phyloP scores from a whole-genome alignment of 2,888 invertebrate genomes.

The Drosophila atroscutellata region DNA sequence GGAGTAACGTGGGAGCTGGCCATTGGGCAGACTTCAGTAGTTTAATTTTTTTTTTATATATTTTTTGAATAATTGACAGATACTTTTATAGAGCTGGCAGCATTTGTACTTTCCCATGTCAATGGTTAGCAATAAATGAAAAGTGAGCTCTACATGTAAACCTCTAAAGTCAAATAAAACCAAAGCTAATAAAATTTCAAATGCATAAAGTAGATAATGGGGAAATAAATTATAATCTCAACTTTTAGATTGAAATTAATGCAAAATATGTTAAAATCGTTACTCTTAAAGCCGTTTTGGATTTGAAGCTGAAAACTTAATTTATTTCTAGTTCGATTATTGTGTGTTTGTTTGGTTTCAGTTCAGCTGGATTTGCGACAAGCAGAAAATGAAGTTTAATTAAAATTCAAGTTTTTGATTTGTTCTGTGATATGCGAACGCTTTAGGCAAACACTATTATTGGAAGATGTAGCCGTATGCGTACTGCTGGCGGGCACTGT shows the following conservation, averaged over 20 bases:
- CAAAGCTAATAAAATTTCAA: not conserved
- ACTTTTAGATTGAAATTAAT: not conserved
- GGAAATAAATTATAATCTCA: not conserved
- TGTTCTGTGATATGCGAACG: constrained; percentile 8
- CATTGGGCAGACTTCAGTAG: constrained; percentile 30
- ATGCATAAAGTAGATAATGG: not conserved
- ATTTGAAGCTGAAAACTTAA: not conserved
- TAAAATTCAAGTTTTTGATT: constrained; percentile 27
- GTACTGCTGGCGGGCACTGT: constrained; percentile 47
- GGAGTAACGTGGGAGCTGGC: constrained; percentile 59
- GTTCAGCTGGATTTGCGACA: not conserved
- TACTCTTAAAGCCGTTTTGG: not conserved
- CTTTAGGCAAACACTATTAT: constrained; percentile 24
- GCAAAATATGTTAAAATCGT: not conserved
- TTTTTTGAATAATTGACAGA: constrained; percentile 35
- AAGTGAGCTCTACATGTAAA: constrained; percentile 34
- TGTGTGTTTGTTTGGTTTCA: not conserved
- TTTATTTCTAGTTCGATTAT: not conserved
- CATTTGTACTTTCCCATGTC: constrained; percentile 5
- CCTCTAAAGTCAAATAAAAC: not conserved
- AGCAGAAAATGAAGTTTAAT: not conserved
- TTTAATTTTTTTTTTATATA: constrained; percentile 11
- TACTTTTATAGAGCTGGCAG: constrained; percentile 3
- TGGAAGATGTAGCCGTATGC: constrained; percentile 11
- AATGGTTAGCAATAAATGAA: constrained; percentile 38